phyloP scores from a whole-genome alignment of 1,140 invertebrate genomes.

The Drosophila fuyamai region DNA sequence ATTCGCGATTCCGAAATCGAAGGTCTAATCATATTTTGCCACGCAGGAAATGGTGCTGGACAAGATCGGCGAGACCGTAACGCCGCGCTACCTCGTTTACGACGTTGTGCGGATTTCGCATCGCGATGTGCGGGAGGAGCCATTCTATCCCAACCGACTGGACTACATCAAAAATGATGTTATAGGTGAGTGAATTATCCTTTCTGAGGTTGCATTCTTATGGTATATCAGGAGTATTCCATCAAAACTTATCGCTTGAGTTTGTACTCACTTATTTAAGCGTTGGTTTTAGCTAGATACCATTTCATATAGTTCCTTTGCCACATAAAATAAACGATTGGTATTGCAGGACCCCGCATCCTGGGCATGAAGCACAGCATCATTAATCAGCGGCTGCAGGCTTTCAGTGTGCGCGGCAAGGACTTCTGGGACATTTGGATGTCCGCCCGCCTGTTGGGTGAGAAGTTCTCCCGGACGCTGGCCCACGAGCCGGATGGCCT shows the following conservation, averaged over 20 bases:
- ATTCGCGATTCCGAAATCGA: not conserved
- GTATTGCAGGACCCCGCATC: constrained; percentile 86
- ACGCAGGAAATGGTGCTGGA: constrained; percentile 96
- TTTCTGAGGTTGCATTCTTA: too few species aligned
- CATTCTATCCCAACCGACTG: constrained; percentile 91
- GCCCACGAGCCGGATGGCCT: constrained; percentile 98
- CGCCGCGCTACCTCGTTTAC: constrained; percentile 97
- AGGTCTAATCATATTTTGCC: constrained; percentile 72
- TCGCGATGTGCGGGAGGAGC: constrained; percentile 90
- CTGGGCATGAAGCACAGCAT: constrained; percentile 90
- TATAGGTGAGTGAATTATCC: constrained; percentile 82
- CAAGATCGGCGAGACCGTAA: constrained; percentile 89
- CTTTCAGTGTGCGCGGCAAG: constrained; percentile 94
- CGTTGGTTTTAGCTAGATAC: too few species aligned
- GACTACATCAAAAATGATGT: constrained; percentile 91
- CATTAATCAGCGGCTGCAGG: constrained; percentile 92
- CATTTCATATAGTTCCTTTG: too few species aligned
- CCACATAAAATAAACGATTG: not conserved
- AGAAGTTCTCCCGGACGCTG: constrained; percentile 94
- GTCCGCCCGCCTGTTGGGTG: constrained; percentile 90
- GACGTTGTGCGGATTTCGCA: constrained; percentile 96
- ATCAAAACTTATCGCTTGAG: too few species aligned
- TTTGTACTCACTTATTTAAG: too few species aligned
- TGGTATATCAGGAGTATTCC: too few species aligned
- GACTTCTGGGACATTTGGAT: constrained; percentile 94